Evolutionary conservation across 64 coral and sea anemone species (phyloP), one percentile per base, ranked within the genome.

Genomic region (Hydrozoanthus tunicans): DNA sequence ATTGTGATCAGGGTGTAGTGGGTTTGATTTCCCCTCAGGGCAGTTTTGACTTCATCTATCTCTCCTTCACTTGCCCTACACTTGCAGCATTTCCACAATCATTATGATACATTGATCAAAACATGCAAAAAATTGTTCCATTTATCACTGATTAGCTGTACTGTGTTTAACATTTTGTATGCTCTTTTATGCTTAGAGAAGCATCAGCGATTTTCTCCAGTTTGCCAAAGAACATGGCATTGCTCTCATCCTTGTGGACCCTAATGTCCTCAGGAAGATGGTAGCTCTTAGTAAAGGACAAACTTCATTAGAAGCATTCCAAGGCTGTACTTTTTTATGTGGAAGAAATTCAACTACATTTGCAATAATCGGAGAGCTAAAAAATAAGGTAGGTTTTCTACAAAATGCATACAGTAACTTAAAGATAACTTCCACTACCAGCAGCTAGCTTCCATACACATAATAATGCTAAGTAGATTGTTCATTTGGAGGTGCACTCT

Each of bases 191-290:
- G 4, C 51, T 60, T 43, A 88, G 84, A 74, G 70, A 73, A 88
- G 74, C 68, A 88, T 70, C 7, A 75, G 74, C 55, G 54, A 73
- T 13, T 88, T 88, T 10, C 68, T 88, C 9, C 9, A 58, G 24
- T 56, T 88, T 67, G 84, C 84, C 68, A 88, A 88, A 15, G 10
- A 75, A 9, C 25, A 88, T 56, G 70, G 25, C 13, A 59, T 88
- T 15, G 56, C 69, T 73, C 56, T 75, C 12, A 60, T 88, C 25
- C 84, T 88, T 4, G 69, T 88, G 6, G 84, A 88, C 68, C 15
- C 55, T 26, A 17, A 9, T 5, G 52, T 88, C 74, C 69, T 88
- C 2, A 32, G 13, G 12, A 54, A 56, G 24, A 55, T 88, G 9
- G 56, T 58, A 14, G 6, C 3, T 9, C 9, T 3, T 63, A 32